Evolutionary conservation across 2,797 vertebrate species (phyloP).

Genomic region (Onychomys torridus): DNA sequence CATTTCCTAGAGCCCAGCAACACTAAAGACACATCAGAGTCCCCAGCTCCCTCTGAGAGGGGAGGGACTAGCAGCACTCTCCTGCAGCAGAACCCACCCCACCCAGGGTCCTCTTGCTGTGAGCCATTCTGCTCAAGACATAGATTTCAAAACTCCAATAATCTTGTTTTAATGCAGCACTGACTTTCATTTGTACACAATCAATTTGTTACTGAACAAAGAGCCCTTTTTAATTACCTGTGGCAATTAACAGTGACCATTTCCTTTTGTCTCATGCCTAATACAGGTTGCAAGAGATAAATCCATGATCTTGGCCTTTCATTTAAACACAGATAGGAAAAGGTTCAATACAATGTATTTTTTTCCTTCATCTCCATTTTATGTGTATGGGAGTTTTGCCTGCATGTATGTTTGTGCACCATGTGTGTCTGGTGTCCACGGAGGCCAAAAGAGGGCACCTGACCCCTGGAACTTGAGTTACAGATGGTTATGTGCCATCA

Average conservation of each 20-base stretch:
- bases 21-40: conserved; percentile 23
- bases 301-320: conserved; percentile 48
- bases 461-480: background rate
- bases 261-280: conserved; percentile 71
- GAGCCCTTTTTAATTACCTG: conserved; percentile 76
- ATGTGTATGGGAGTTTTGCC: background rate
- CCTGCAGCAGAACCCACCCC: conserved; percentile 33
- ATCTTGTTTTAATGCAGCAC: conserved; percentile 71
- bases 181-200: conserved; percentile 78
- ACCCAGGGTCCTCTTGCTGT: background rate
- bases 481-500: background rate
- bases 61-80: conserved; percentile 33
- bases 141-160: conserved; percentile 68
- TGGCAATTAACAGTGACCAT: conserved; percentile 76
- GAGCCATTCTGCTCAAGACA: conserved; percentile 50
- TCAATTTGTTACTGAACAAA: conserved; percentile 81
- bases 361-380: background rate
- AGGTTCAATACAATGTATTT: background rate
- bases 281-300: conserved; percentile 44
- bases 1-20: background rate
- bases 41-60: conserved; percentile 13
- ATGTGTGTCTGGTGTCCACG: background rate
- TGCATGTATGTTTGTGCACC: background rate
- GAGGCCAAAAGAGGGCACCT: background rate
- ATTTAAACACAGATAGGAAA: conserved; percentile 44